Evolutionary conservation across 2,797 vertebrate genomes (phyloP).

Genomic region (Characodon lateralis): DNA sequence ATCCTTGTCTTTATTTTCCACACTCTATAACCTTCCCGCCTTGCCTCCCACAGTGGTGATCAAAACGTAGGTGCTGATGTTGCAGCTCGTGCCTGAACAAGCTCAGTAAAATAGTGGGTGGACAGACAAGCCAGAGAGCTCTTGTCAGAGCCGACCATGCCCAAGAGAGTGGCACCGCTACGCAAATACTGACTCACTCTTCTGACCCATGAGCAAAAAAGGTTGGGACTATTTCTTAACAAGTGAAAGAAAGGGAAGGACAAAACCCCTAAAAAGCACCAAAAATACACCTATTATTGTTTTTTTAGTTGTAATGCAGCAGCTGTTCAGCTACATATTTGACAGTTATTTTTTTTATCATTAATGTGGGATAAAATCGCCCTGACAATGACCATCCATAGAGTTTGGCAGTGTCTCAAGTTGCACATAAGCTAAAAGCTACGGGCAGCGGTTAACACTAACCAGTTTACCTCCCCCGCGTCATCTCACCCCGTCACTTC

Average conservation of each 20-base stretch:
- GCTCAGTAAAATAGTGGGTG: slow-evolving; percentile 66
- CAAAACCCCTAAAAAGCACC: slow-evolving; percentile 52
- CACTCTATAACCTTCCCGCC: slow-evolving; percentile 53
- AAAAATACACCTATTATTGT: slow-evolving; percentile 64
- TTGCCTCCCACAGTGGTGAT: slow-evolving; percentile 64
- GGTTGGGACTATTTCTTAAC: slow-evolving; percentile 46
- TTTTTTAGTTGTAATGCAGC: slow-evolving; percentile 26
- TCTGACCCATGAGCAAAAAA: slow-evolving; percentile 47
- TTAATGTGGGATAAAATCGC: slow-evolving; percentile 14
- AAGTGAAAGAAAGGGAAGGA: slow-evolving; percentile 37
- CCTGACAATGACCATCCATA: slow-evolving; percentile 19
- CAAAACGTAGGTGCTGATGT: slow-evolving; percentile 72
- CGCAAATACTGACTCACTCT: slow-evolving; percentile 48
- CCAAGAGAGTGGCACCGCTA: slow-evolving; percentile 60
- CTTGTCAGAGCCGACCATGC: slow-evolving; percentile 56
- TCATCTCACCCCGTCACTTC: slow-evolving; percentile 68
- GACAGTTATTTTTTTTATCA: slow-evolving; percentile 25
- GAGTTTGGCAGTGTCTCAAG: slow-evolving; percentile 35
- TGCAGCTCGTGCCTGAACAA: slow-evolving; percentile 59
- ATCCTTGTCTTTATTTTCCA: slow-evolving; percentile 61
- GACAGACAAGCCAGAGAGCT: slow-evolving; percentile 64
- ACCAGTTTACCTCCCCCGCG: slow-evolving; percentile 82
- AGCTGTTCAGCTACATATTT: slow-evolving; percentile 35
- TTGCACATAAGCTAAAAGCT: slow-evolving; percentile 68
- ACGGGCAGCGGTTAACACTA: slow-evolving; percentile 81